These are phyloP conservation scores for Sebastes minor DNA, from an alignment of 2,797 vertebrate genomes.

Conservation along the genomic window DNA sequence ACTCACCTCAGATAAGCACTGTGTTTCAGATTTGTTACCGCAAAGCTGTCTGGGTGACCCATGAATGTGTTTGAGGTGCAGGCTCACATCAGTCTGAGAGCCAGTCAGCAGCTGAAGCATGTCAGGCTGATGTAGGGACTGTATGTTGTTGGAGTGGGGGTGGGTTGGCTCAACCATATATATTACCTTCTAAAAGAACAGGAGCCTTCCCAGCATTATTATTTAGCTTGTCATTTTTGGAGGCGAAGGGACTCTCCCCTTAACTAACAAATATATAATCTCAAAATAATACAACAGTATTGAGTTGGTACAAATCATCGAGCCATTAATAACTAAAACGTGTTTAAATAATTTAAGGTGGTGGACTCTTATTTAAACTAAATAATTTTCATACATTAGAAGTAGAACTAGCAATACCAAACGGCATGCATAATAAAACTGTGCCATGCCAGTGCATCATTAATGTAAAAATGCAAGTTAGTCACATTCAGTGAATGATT, in stretches of 20 bases:
- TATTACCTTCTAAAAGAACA: background rate
- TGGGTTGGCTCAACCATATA: background rate
- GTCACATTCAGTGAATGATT: background rate
- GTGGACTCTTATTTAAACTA: background rate
- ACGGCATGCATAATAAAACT: background rate
- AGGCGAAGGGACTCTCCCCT: background rate
- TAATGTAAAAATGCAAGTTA: background rate
- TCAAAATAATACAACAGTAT: background rate
- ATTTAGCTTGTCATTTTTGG: background rate
- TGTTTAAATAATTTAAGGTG: background rate
- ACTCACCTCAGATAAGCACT: background rate
- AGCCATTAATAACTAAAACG: background rate
- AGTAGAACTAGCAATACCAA: background rate
- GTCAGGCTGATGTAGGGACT: background rate
- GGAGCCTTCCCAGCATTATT: background rate
- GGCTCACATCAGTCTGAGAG: conserved; percentile 1
- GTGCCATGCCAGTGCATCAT: background rate
- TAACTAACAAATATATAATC: background rate
- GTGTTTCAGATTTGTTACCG: conserved; percentile 4
- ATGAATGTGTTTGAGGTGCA: background rate
- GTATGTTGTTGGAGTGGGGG: background rate
- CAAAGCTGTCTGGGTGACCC: background rate
- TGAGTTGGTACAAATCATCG: background rate
- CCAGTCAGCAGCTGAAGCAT: background rate
- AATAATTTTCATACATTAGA: background rate